phyloP scores from a whole-genome alignment of 2,113 vertebrate genomes.

The Setophaga petechia region DNA sequence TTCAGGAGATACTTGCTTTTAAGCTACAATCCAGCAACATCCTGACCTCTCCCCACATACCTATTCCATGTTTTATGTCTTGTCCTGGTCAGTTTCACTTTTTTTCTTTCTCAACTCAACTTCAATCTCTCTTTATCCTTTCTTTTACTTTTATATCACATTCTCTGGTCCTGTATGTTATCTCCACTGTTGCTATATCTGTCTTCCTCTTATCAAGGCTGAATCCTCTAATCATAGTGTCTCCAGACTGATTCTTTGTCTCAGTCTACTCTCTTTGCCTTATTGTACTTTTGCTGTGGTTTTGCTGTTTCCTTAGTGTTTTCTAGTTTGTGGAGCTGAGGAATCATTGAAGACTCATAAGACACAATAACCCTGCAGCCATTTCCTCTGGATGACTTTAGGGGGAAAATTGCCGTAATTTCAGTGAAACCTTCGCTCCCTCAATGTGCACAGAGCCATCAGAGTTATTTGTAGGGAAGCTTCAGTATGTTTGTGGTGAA shows the following conservation, averaged over 20 bases:
- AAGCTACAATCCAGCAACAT: neutral
- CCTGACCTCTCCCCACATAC: neutral
- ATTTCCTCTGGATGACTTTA: slow-evolving; percentile 28
- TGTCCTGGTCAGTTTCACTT: neutral
- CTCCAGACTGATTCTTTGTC: slow-evolving; percentile 6
- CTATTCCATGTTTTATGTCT: neutral
- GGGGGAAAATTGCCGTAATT: slow-evolving; percentile 44
- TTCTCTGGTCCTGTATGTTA: neutral
- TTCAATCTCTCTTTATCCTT: neutral
- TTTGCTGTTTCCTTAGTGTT: neutral
- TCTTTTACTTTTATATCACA: neutral
- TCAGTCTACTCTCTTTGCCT: neutral
- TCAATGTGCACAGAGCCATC: neutral
- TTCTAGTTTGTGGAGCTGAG: slow-evolving; percentile 12
- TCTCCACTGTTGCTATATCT: neutral
- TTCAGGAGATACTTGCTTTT: neutral
- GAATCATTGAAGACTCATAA: slow-evolving; percentile 16
- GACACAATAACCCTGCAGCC: slow-evolving; percentile 2
- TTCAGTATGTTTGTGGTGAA: neutral
- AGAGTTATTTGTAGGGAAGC: slow-evolving; percentile 6
- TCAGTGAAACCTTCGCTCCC: neutral
- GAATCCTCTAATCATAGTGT: neutral
- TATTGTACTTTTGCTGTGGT: neutral
- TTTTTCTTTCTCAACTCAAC: neutral
- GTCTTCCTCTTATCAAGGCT: neutral